Evolutionary conservation across 2,888 invertebrate genomes (phyloP), one percentile per base, ranked within the genome.

Genomic region (Archaeoteleia sp.): DNA sequence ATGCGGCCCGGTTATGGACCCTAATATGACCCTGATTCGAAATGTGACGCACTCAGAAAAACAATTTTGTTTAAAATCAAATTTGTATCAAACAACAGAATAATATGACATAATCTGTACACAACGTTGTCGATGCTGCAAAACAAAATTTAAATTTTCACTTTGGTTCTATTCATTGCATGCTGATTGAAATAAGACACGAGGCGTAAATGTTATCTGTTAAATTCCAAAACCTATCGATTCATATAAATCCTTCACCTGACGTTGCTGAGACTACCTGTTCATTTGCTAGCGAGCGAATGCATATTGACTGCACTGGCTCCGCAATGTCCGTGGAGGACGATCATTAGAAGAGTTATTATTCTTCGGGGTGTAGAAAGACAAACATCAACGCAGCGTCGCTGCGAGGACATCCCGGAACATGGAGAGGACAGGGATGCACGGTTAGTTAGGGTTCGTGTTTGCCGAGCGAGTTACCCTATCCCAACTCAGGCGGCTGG

Each of bases 401-500:
- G 45, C 14, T 14, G 23, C 40, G 49, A 58, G 68, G 48, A 65
- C 53, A 67, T 71, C 70, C 20, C 43, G 40, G 68, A 51, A 48
- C 57, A 57, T 51, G 40, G 60, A 51, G 62, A 46, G 54, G 75
- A 76, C 77, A 72, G 80, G 80, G 80, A 81, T 80, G 83, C 78
- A 81, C 80, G 82, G 85, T 84, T 85, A 85, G 85, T 85, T 85
- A 85, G 84, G 84, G 82, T 78, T 81, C 78, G 83, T 85, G 84
- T 85, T 85, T 85, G 82, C 82, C 77, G 81, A 82, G 84, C 84
- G 83, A 84, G 85, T 85, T 85, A 85, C 83, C 83, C 84, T 82
- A 81, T 83, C 83, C 82, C 79, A 82, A 84, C 82, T 83, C 79
- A 75, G 79, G 78, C 83, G 82, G 80, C 83, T 85, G 84, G 82